Conservation (phyloP, 2,888 invertebrate genomes). For the Platycheirus albimanus region DNA sequence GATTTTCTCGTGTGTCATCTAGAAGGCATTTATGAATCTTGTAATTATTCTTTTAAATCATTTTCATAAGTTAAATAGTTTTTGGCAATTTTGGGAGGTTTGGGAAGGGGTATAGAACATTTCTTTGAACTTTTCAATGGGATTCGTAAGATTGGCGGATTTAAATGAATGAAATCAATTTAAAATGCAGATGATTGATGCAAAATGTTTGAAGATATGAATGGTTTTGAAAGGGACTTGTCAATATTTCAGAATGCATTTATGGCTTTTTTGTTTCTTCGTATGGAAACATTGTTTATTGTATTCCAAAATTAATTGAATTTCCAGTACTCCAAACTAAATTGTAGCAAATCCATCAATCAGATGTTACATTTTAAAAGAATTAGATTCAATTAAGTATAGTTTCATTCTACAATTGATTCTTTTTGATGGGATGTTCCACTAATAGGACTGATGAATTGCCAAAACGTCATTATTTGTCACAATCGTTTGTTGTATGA, state of each 20-base stretch:
- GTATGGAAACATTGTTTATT: no score
- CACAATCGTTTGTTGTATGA: no score
- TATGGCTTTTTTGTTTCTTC: not conserved
- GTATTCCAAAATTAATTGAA: no score
- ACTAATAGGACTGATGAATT: no score
- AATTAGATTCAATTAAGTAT: no score
- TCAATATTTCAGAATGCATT: conserved; percentile 5
- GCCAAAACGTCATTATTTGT: no score
- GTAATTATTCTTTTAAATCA: conserved; percentile 45
- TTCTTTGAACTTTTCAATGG: not conserved
- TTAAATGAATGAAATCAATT: not conserved
- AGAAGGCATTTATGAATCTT: conserved; percentile 32
- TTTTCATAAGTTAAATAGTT: not conserved
- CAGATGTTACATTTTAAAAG: no score
- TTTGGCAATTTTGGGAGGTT: conserved; percentile 3
- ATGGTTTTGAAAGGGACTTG: not conserved
- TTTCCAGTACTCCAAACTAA: no score
- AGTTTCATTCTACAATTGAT: no score
- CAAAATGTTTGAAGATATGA: no score
- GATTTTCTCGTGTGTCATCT: conserved; percentile 48
- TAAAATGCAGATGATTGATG: not conserved
- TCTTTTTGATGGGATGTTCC: no score
- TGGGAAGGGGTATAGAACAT: not conserved
- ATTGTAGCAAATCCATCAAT: no score
- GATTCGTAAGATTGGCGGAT: not conserved